A percentile compares a stretch with the other conserved stretches of the same genome.
Conservation (phyloP, 2,797 vertebrate genomes). For the Momotus momota region DNA sequence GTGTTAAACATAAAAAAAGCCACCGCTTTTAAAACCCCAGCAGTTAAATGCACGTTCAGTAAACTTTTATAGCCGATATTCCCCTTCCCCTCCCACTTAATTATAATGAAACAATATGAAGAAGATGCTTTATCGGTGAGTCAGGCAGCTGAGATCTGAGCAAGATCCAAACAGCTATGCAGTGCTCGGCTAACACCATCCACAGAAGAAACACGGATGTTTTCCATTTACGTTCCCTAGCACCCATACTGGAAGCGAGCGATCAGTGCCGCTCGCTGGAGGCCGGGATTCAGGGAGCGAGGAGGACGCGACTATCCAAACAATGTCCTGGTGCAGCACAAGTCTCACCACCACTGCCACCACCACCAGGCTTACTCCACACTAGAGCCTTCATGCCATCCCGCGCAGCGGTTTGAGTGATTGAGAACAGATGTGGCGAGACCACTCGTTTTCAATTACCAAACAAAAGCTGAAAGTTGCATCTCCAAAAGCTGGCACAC, state of each 20-base stretch:
- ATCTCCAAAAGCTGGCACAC: constrained; percentile 36
- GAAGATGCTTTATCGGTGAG: constrained; percentile 34
- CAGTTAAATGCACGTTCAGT: neutral
- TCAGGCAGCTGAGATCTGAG: constrained; percentile 36
- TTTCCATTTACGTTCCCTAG: constrained; percentile 37
- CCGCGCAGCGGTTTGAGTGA: neutral
- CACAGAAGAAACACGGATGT: constrained; percentile 2
- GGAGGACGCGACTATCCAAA: rapidly evolving
- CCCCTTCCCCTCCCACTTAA: neutral
- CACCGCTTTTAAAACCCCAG: neutral
- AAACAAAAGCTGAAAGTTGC: constrained; percentile 56
- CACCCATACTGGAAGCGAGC: neutral
- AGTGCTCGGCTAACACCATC: neutral
- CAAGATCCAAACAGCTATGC: neutral
- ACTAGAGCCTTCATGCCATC: neutral
- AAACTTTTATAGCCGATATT: neutral
- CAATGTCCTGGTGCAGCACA: rapidly evolving
- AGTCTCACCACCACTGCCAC: neutral
- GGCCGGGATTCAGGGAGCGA: neutral
- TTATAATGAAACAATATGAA: neutral
- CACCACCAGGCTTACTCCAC: rapidly evolving
- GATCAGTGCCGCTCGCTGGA: neutral
- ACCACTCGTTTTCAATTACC: constrained; percentile 57
- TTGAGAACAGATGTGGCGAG: constrained; percentile 28
- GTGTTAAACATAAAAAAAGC: neutral